phyloP scores from a whole-genome alignment of 2,113 vertebrate genomes.

The Cyphomyrus discorhynchus region DNA sequence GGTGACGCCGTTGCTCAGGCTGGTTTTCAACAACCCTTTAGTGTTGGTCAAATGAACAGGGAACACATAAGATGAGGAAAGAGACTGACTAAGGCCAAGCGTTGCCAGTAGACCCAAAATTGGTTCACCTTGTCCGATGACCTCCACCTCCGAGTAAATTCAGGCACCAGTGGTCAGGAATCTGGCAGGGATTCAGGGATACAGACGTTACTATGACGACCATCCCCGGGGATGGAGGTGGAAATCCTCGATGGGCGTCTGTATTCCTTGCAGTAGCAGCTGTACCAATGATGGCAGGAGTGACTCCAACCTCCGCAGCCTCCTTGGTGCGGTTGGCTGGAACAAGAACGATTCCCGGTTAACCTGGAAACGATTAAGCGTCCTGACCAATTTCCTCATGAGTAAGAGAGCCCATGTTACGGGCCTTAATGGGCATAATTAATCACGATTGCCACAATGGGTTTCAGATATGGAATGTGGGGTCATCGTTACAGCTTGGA shows the following conservation, averaged over 20 bases:
- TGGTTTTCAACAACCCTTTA: not conserved
- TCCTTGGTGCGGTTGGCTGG: constrained; percentile 17
- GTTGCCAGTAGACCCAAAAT: not conserved
- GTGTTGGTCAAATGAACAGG: not conserved
- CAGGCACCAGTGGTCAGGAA: not conserved
- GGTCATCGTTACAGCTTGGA: constrained; percentile 1
- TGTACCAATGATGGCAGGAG: not conserved
- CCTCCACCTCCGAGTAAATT: not conserved
- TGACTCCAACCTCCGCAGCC: not conserved
- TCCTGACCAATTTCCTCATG: constrained; percentile 35
- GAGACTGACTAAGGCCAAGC: not conserved
- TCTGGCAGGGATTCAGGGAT: not conserved
- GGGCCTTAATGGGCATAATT: constrained; percentile 37
- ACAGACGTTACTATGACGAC: not conserved
- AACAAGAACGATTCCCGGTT: constrained; percentile 30
- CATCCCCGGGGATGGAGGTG: not conserved
- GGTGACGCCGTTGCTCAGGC: not conserved
- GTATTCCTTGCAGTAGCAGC: not conserved
- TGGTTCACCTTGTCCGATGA: not conserved
- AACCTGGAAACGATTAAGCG: constrained; percentile 46
- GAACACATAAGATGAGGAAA: not conserved
- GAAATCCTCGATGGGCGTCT: not conserved
- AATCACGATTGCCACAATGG: constrained; percentile 32
- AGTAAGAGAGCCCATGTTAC: constrained; percentile 41
- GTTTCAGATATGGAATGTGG: constrained; percentile 26